Percentiles rank a stretch among this genome's conserved stretches.
These are phyloP conservation scores for Labroides dimidiatus DNA, from an alignment of 2,797 vertebrate genomes.

Conservation along the genomic window DNA sequence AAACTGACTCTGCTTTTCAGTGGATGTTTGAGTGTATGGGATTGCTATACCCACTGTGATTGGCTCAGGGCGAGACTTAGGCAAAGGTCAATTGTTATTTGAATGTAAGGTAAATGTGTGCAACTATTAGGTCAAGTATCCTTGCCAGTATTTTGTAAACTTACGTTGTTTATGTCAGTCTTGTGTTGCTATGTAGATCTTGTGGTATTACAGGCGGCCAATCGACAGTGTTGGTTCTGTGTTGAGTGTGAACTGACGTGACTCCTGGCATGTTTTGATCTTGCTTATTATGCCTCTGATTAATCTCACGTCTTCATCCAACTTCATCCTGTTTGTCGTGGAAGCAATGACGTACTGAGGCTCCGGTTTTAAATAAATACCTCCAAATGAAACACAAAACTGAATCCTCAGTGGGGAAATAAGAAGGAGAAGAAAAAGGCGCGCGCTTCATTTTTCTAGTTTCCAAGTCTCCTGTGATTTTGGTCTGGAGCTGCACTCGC, in stretches of 20 bases:
- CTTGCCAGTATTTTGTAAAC: too few relatives aligned
- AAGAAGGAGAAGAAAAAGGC: slow-evolving; percentile 22
- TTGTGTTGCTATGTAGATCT: too few relatives aligned
- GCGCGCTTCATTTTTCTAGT: slow-evolving; percentile 39
- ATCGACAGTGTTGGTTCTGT: too few relatives aligned
- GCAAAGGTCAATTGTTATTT: too few relatives aligned
- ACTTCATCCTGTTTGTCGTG: slow-evolving; percentile 54
- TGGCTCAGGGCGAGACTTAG: too few relatives aligned
- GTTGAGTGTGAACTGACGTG: slow-evolving; percentile 42
- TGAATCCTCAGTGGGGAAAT: slow-evolving; percentile 47
- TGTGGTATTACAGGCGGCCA: too few relatives aligned
- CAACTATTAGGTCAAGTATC: too few relatives aligned
- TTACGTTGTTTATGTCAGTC: too few relatives aligned
- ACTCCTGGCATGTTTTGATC: slow-evolving; percentile 64
- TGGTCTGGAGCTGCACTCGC: slow-evolving; percentile 28
- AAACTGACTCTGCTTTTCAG: too few relatives aligned
- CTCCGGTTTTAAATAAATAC: slow-evolving; percentile 47
- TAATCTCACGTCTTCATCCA: slow-evolving; percentile 64
- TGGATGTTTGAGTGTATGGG: too few relatives aligned
- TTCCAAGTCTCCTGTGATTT: slow-evolving; percentile 30
- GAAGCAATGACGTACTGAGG: slow-evolving; percentile 59
- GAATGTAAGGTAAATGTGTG: too few relatives aligned
- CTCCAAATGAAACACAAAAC: slow-evolving; percentile 52
- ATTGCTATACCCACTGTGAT: too few relatives aligned
- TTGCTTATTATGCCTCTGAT: slow-evolving; percentile 61